These are phyloP conservation scores for Actinia tenebrosa DNA, from an alignment of 64 coral and sea anemone species.

Conservation along the genomic window DNA sequence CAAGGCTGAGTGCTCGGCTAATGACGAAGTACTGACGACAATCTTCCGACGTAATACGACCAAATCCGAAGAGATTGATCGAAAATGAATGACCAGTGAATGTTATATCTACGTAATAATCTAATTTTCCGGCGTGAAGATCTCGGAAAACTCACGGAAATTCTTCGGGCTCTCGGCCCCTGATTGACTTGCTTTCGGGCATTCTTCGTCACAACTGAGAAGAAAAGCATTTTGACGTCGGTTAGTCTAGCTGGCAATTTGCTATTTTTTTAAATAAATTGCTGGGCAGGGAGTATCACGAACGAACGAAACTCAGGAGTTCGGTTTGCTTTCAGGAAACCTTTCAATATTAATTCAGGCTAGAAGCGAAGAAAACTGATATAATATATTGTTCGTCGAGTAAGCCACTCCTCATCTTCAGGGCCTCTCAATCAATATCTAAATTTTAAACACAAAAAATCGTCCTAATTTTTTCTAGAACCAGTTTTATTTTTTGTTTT, in stretches of 20 bases:
- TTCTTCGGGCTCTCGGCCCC: background rate
- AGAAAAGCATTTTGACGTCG: background rate
- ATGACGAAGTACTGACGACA: conserved; percentile 20
- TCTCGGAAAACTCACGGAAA: conserved; percentile 25
- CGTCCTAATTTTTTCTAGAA: background rate
- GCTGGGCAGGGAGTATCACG: background rate
- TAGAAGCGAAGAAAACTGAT: no score
- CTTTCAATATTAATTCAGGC: background rate
- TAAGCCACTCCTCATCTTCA: background rate
- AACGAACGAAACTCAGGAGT: background rate
- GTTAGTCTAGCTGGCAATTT: background rate
- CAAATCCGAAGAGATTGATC: conserved; percentile 21
- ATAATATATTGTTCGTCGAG: background rate
- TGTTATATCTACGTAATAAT: conserved; percentile 26
- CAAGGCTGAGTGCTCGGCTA: background rate
- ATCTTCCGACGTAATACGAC: conserved; percentile 33
- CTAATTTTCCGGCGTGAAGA: conserved; percentile 17
- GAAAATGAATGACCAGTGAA: conserved; percentile 6
- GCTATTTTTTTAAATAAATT: background rate
- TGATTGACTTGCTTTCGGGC: background rate
- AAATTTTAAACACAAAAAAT: background rate
- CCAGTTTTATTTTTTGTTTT: background rate
- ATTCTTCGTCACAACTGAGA: background rate
- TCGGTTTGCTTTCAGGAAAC: background rate
- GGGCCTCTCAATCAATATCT: background rate